Base-by-base conservation (phyloP, 2,888 invertebrate species). In the Callimorpha dominula region DNA sequence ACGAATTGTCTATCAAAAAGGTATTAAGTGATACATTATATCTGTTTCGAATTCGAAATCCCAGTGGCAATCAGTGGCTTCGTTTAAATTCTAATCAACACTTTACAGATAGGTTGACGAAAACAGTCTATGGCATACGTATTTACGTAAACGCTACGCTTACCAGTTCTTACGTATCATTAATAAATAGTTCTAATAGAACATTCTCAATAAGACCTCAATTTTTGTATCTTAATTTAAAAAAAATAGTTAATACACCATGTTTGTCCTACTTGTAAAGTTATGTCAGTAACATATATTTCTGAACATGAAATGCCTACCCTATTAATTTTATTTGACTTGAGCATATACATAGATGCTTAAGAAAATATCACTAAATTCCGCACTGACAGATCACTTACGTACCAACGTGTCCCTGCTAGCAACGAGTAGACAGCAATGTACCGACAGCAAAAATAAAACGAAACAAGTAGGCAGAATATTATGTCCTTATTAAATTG, bases 321-420 rank as follows among this genome's bases (percentile, higher is more conserved):
- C 57, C 31, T 7, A 54, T 52, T 65, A 40, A 60, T 67, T 71
- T 52, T 52, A 49, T 20, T 67, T 40, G 9, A n/a, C 42, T 42
- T 68, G 52, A 50, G 67, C 79, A 77, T 75, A 80, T 76, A 73
- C 31, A 31, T 31, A 31, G 71, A 66, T 77, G 81, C 75, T 80
- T 79, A 80, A 79, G 81, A 83, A 83, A 84, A 82, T 84, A 83
- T 83, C 84, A 83, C 84, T 87, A 82, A 68, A 82, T 80, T 75
- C 75, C 80, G 77, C 80, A 81, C 75, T 74, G 78, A 81, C 76
- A 79, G 79, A 79, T 78, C 74, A 77, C 76, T 84, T 81, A 76
- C 70, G 78, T 74, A 78, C 75, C 74, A 79, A 78, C 80, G 75
- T 84, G 87, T 87, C 85, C 84, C 84, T 82, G 76, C 80, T 78